A percentile compares a stretch with the other conserved stretches of the same genome.
These are phyloP conservation scores for Sinodicranocentrus sp. DNA, from an alignment of 2,888 invertebrate species.

Conservation along the genomic window DNA sequence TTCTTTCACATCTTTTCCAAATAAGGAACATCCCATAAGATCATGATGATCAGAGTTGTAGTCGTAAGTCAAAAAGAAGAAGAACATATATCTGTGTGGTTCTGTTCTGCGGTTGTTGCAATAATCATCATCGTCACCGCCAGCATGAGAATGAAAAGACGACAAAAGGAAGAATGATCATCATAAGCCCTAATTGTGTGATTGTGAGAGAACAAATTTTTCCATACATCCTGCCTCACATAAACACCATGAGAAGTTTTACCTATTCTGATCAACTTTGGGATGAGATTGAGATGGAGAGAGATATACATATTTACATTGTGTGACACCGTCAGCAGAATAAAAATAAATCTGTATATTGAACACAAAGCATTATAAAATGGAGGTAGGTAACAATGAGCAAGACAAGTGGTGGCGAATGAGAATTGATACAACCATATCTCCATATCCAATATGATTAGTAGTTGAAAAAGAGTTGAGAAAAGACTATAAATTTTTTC, in stretches of 20 bases:
- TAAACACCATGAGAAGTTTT: too few species aligned
- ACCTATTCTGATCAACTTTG: too few species aligned
- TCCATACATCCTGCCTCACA: conserved; percentile 69
- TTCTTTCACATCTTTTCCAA: conserved; percentile 26
- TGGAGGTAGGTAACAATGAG: not conserved
- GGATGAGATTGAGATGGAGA: not conserved
- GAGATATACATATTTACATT: too few species aligned
- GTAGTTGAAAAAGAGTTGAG: too few species aligned
- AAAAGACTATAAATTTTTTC: conserved; percentile 55
- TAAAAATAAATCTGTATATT: too few species aligned
- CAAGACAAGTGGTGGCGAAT: not conserved
- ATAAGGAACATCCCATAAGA: conserved; percentile 50
- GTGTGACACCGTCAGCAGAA: too few species aligned
- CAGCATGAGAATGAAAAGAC: conserved; percentile 47
- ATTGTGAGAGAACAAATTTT: conserved; percentile 69
- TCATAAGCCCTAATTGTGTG: conserved; percentile 65
- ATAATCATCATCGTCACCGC: conserved; percentile 31
- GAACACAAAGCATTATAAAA: not conserved
- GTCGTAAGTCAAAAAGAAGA: conserved; percentile 24
- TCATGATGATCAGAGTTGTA: conserved; percentile 33
- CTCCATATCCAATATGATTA: conserved; percentile 31
- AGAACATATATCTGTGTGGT: conserved; percentile 12
- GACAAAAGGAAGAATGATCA: conserved; percentile 41
- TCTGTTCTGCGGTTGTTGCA: conserved; percentile 54
- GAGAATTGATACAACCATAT: conserved; percentile 13